Evolutionary conservation across 1,140 invertebrate species (phyloP).

Genomic region (Zophobas morio): DNA sequence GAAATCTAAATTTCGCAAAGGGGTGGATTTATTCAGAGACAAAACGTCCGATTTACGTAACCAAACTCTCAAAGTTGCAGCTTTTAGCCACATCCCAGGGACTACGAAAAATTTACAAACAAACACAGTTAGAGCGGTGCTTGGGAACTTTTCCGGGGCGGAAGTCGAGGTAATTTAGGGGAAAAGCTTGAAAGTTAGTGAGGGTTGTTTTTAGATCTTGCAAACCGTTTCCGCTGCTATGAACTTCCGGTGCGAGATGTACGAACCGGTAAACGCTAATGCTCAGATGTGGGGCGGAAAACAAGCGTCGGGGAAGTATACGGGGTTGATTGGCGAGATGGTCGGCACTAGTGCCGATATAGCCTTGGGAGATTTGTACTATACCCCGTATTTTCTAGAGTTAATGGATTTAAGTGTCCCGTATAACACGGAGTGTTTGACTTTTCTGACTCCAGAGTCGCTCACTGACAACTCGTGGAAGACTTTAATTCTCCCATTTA

Average conservation of each 20-base stretch:
- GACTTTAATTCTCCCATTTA: conserved; percentile 85
- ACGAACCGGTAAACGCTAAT: conserved; percentile 73
- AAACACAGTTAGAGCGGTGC: conserved; percentile 39
- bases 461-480: conserved; percentile 86
- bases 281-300: conserved; percentile 77
- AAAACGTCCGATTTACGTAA: conserved; percentile 75
- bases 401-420: conserved; percentile 83
- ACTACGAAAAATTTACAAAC: conserved; percentile 66
- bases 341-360: conserved; percentile 77
- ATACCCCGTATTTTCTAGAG: conserved; percentile 77
- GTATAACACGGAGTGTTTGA: conserved; percentile 85
- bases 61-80: conserved; percentile 73
- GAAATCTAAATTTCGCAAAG: conserved; percentile 72
- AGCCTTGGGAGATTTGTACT: conserved; percentile 83
- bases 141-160: conserved; percentile 68
- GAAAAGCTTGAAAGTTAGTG: background rate
- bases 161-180: conserved; percentile 74
- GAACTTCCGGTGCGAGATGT: conserved; percentile 79
- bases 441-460: conserved; percentile 86
- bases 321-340: conserved; percentile 81
- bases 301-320: conserved; percentile 74
- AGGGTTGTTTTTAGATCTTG: conserved; percentile 73
- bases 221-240: conserved; percentile 76
- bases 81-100: conserved; percentile 81
- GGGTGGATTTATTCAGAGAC: conserved; percentile 70